phyloP scores from a whole-genome alignment of 2,797 vertebrate species.

The Coregonus suidteri region DNA sequence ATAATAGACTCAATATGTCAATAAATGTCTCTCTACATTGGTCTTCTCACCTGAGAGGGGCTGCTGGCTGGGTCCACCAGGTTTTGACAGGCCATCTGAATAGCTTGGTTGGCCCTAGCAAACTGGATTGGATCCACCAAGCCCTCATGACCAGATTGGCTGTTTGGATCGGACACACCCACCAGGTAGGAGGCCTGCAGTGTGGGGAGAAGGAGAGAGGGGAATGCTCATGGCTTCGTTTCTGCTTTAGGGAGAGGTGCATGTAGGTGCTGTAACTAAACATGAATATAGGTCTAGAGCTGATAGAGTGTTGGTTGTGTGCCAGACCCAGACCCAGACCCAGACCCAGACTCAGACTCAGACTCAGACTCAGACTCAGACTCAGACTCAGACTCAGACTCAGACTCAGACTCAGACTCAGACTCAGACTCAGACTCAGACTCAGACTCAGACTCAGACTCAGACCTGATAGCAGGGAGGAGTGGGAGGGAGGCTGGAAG shows the following conservation, averaged over 20 bases:
- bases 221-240: not conserved
- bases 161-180: constrained; percentile 96
- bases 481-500: not conserved
- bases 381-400: not conserved
- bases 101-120: constrained; percentile 94
- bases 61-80: constrained; percentile 95
- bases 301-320: not conserved
- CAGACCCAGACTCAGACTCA: not conserved
- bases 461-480: not conserved
- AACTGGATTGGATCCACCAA: constrained; percentile 98
- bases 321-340: not conserved
- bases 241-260: constrained; percentile 10
- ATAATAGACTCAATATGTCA: constrained; percentile 4
- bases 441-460: no score
- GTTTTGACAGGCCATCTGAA: constrained; percentile 98
- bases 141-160: constrained; percentile 97
- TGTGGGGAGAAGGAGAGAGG: constrained; percentile 17
- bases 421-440: not conserved
- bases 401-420: not conserved
- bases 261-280: not conserved
- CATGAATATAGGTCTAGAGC: not conserved
- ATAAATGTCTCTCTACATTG: not conserved
- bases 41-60: constrained; percentile 88
- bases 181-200: constrained; percentile 93
- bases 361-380: not conserved